Evolutionary conservation across 2,113 vertebrate species (phyloP).

Genomic region (Chaetops frenatus): DNA sequence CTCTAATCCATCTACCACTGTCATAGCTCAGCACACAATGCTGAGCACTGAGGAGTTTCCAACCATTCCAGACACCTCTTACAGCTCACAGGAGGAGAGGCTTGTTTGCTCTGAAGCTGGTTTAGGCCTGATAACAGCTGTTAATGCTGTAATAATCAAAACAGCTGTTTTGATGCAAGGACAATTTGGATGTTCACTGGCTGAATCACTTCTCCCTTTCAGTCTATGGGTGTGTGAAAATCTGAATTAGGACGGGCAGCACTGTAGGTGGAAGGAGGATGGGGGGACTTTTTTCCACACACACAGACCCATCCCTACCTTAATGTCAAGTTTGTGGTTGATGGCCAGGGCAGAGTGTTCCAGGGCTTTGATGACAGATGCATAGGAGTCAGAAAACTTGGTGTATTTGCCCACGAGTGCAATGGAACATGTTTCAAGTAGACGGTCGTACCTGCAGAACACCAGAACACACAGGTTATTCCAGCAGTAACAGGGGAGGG

Average conservation of each 20-base stretch:
- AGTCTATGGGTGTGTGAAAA: background rate
- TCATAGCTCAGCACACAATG: background rate
- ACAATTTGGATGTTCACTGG: background rate
- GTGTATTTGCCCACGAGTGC: constrained; percentile 96
- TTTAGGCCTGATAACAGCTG: background rate
- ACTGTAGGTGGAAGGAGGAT: background rate
- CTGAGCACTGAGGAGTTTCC: background rate
- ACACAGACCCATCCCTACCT: constrained; percentile 66
- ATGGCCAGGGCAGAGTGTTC: constrained; percentile 95
- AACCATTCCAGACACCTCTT: background rate
- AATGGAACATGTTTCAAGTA: constrained; percentile 88
- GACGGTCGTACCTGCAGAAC: constrained; percentile 82
- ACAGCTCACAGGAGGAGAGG: background rate
- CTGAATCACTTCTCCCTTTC: background rate
- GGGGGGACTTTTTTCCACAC: background rate
- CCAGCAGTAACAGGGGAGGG: background rate
- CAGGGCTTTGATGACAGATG: constrained; percentile 94
- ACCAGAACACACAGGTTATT: background rate
- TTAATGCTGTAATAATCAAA: background rate
- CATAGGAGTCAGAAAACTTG: constrained; percentile 95
- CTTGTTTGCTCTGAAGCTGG: background rate
- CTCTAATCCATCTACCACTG: background rate
- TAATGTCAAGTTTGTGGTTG: constrained; percentile 93
- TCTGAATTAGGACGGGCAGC: background rate
- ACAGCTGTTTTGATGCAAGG: background rate